Conservation (phyloP, 2,888 invertebrate species). For the Melikaiella ostensackeni region DNA sequence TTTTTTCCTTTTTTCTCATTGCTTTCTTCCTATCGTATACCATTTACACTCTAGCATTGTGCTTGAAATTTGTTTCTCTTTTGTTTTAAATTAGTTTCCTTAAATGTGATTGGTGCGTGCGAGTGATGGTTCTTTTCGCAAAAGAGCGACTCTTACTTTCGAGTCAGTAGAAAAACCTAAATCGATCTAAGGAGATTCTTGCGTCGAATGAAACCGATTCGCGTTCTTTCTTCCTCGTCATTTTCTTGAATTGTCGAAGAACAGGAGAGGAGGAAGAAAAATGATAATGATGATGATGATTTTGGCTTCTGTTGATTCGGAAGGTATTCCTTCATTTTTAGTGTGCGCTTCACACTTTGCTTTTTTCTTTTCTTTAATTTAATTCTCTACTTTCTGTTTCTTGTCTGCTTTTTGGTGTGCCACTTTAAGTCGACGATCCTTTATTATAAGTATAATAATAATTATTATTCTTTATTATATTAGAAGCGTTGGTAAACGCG, state of each 20-base stretch:
- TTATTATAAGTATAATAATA: slow-evolving; percentile 4
- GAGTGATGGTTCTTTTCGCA: slow-evolving; percentile 31
- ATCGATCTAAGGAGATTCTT: slow-evolving; percentile 48
- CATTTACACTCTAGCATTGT: slow-evolving; percentile 32
- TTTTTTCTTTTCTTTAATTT: background rate
- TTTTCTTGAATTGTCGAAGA: slow-evolving; percentile 15
- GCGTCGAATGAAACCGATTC: slow-evolving; percentile 28
- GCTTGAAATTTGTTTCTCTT: slow-evolving; percentile 39
- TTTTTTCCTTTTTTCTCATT: slow-evolving; percentile 23
- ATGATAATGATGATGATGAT: slow-evolving; percentile 46
- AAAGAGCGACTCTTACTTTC: slow-evolving; percentile 43
- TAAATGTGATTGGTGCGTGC: slow-evolving; percentile 40
- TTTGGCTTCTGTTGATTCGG: slow-evolving; percentile 49
- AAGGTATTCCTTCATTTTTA: slow-evolving; percentile 43
- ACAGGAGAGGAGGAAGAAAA: background rate
- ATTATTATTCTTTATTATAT: slow-evolving; percentile 44
- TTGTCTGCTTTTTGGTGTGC: slow-evolving; percentile 30
- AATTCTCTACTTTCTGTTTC: slow-evolving; percentile 41
- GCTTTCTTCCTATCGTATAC: slow-evolving; percentile 24
- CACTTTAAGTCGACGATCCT: slow-evolving; percentile 7
- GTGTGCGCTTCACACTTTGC: slow-evolving; percentile 36
- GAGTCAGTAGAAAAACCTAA: slow-evolving; percentile 57
- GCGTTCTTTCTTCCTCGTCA: slow-evolving; percentile 42
- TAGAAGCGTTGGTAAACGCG: slow-evolving; percentile 68
- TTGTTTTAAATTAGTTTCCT: slow-evolving; percentile 38